phyloP scores from a whole-genome alignment of 2,113 vertebrate species.

The Dicaeum eximium region DNA sequence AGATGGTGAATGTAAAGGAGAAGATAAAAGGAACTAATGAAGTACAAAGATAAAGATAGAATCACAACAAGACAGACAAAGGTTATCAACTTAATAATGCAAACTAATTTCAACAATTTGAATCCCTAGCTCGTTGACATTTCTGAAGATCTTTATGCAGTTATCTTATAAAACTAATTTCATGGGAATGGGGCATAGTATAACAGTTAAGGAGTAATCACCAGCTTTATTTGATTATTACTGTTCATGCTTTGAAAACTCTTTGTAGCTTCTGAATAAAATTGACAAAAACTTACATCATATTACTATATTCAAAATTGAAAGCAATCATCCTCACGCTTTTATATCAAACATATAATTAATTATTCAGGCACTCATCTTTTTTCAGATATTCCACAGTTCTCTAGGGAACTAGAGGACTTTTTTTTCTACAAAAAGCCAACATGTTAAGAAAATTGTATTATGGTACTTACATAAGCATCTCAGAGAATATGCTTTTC shows the following conservation, averaged over 20 bases:
- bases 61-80: neutral
- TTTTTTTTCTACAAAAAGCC: neutral
- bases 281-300: neutral
- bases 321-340: neutral
- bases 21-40: neutral
- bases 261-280: neutral
- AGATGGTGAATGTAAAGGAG: neutral
- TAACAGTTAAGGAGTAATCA: neutral
- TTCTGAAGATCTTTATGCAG: neutral
- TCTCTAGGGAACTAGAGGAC: neutral
- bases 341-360: neutral
- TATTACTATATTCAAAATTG: neutral
- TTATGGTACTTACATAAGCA: neutral
- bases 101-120: conserved; percentile 7
- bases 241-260: neutral
- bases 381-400: neutral
- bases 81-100: neutral
- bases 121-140: neutral
- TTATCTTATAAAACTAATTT: conserved; percentile 28
- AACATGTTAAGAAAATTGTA: neutral
- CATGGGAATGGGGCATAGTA: neutral
- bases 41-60: neutral
- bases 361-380: neutral
- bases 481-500: neutral
- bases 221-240: conserved; percentile 1